Evolutionary conservation across 2,888 invertebrate genomes (phyloP), one percentile per base, ranked within the genome.

Genomic region (Podabrus alpinus): DNA sequence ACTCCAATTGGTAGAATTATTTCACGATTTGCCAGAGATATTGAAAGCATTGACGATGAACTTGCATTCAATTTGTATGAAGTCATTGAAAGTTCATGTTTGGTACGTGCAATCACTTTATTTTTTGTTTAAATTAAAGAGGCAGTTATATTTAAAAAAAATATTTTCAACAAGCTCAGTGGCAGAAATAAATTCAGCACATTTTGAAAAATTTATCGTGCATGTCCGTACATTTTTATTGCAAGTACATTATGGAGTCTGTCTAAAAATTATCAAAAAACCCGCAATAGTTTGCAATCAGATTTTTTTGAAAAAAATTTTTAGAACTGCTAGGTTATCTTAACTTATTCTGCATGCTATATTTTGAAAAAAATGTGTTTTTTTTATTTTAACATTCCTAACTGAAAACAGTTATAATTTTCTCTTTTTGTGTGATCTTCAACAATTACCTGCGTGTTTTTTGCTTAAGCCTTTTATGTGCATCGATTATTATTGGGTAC

Each of bases 1-100:
- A 92, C 92, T 80, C 93, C 93, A 9, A 83, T 89, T 78, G 94
- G 94, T 83, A 89, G 94, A 83, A 89, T 94, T 80, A 88, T 94
- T 70, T 92, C 92, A 87, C 90, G 92, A 81, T 92, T 93, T 86
- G 90, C 92, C 81, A 92, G 90, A 88, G 93, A 94, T 86, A 88
- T 92, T 83, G 91, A 91, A 83, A 90, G 90, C 79, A 85, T 92
- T 82, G 93, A 93, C 87, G 90, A 90, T 82, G 88, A 90, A 79
- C 87, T 93, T 78, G 91, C 92, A 25, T 85, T 85, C 81, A 87
- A 86, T 81, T 84, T 84, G 80, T 87, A 87, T 79, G 87, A 87
- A 82, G 86, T 87, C 76, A 85, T 87, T 79, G 87, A 87, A 81
- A 87, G 86, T 82, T 83, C 84, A 79, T 85, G 85, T 76, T 85